Conservation (phyloP, 2,888 invertebrate genomes). For the Apantesis nais region DNA sequence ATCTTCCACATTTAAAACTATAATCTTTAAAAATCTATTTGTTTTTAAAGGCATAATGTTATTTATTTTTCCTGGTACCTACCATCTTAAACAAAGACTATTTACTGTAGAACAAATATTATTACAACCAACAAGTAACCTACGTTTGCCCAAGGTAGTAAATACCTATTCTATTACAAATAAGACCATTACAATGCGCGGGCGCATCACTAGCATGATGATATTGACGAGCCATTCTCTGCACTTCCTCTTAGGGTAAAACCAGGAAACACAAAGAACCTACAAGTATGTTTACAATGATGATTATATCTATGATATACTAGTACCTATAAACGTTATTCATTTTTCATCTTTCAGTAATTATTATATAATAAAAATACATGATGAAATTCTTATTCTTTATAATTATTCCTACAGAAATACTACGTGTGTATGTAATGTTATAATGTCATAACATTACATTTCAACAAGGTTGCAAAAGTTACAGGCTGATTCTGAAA, state of each 20-base stretch:
- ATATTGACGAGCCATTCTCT: constrained; percentile 32
- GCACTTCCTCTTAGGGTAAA: constrained; percentile 35
- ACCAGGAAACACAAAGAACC: constrained; percentile 35
- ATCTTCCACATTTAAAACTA: too few relatives aligned
- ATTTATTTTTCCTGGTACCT: background rate
- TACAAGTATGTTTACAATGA: background rate
- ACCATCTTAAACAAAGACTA: constrained; percentile 3
- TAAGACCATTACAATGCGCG: constrained; percentile 42
- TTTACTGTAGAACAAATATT: constrained; percentile 3
- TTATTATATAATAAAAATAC: background rate
- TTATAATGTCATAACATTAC: too few relatives aligned
- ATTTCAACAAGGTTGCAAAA: too few relatives aligned
- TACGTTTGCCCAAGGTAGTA: constrained; percentile 17
- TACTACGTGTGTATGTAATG: too few relatives aligned
- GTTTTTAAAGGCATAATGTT: background rate
- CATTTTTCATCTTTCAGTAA: background rate
- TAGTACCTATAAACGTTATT: background rate
- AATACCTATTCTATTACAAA: constrained; percentile 25
- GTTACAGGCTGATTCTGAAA: too few relatives aligned
- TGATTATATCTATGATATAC: background rate
- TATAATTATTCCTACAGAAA: too few relatives aligned
- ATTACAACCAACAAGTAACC: background rate
- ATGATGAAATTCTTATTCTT: too few relatives aligned
- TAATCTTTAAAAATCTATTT: background rate
- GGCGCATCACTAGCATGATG: constrained; percentile 26